A percentile compares a stretch with the other conserved stretches of the same genome.
phyloP scores from a whole-genome alignment of 2,113 vertebrate species.

The Vulpes vulpes region DNA sequence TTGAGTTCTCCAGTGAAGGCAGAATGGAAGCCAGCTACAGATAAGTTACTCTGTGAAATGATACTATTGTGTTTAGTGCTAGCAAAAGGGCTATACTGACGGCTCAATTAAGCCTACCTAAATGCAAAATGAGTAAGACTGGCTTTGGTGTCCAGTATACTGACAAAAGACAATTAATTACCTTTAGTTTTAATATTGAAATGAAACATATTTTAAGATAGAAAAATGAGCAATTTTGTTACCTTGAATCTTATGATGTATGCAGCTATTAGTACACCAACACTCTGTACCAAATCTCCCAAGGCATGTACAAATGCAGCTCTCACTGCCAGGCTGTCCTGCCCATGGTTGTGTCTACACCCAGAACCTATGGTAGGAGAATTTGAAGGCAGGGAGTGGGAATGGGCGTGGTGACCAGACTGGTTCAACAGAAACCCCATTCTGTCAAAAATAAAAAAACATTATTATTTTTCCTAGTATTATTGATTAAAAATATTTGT shows the following conservation, averaged over 20 bases:
- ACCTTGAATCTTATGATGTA: slow-evolving; percentile 99
- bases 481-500: slow-evolving; percentile 42
- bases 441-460: slow-evolving; percentile 87
- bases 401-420: slow-evolving; percentile 94
- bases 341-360: slow-evolving; percentile 78
- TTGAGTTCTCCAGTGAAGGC: neutral
- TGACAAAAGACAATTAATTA: slow-evolving; percentile 35
- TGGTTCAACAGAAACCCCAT: slow-evolving; percentile 99
- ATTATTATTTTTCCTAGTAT: slow-evolving; percentile 49
- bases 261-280: slow-evolving; percentile 97
- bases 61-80: neutral
- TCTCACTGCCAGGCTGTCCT: slow-evolving; percentile 94
- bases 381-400: slow-evolving; percentile 82
- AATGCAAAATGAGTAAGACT: slow-evolving; percentile 57
- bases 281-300: slow-evolving; percentile 96
- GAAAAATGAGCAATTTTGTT: neutral
- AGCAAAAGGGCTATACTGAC: neutral
- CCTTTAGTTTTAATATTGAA: slow-evolving; percentile 15
- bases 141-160: neutral
- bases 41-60: neutral
- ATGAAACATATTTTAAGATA: slow-evolving; percentile 41
- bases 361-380: slow-evolving; percentile 73
- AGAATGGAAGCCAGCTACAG: neutral
- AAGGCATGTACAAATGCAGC: slow-evolving; percentile 97
- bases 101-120: neutral